Conservation (phyloP, 1,140 invertebrate genomes). For the Lethrus apterus region DNA sequence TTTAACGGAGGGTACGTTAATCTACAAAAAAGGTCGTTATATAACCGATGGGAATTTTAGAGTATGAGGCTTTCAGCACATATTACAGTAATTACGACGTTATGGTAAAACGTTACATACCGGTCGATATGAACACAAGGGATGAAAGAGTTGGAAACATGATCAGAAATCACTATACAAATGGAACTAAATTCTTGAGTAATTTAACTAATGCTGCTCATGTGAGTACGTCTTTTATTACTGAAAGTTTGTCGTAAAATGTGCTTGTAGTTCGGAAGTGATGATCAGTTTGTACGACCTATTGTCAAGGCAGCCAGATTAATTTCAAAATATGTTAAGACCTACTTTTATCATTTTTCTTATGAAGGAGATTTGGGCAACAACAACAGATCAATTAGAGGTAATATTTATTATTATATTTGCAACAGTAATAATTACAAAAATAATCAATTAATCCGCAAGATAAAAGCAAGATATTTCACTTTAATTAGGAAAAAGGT, state of each 20-base stretch:
- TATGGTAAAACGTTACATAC: constrained; percentile 16
- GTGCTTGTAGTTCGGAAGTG: constrained; percentile 26
- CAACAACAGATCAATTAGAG: constrained; percentile 6
- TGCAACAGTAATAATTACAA: no score
- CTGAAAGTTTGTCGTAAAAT: no score
- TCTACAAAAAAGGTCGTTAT: no score
- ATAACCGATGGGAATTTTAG: not conserved
- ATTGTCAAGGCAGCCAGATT: constrained; percentile 21
- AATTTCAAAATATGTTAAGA: constrained; percentile 19
- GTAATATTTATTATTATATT: no score
- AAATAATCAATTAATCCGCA: no score
- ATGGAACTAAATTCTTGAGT: not conserved
- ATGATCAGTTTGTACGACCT: constrained; percentile 28
- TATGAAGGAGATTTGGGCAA: constrained; percentile 21
- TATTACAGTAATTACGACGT: constrained; percentile 16
- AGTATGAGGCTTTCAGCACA: constrained; percentile 12
- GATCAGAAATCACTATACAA: constrained; percentile 22
- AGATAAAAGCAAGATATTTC: no score
- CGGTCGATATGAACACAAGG: constrained; percentile 24
- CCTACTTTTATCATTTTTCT: constrained; percentile 27
- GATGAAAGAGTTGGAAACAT: constrained; percentile 14
- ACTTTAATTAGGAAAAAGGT: no score
- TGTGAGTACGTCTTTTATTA: not conserved
- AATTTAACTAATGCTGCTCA: constrained; percentile 3
- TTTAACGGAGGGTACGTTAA: constrained; percentile 7